Base-by-base conservation (phyloP, 2,888 invertebrate genomes). In the Drosophila bunnanda region DNA sequence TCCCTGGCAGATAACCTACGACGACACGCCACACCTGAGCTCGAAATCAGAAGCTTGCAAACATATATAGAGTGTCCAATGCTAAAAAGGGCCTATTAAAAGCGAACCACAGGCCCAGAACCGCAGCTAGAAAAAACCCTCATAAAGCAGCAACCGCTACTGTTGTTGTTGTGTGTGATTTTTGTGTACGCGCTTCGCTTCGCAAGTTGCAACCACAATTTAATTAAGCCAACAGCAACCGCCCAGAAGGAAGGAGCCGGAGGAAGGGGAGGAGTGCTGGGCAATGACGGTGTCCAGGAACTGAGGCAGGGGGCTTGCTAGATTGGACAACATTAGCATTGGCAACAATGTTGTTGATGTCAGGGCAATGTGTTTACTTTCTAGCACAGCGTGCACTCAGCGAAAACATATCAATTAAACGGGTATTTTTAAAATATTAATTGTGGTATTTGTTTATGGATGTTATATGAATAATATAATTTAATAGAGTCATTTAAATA, bases 181-280 rank as follows among this genome's bases (percentile, higher is more conserved):
- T 65, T 85, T 88, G 85, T 85, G 89, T 85, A 89, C 83, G 86
- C 85, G 89, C 85, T 77, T 78, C 88, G 83, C 76, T 70, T 89
- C 88, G 88, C 85, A 88, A 88, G 72, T 78, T 80, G 83, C 82
- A 85, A 85, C 85, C 85, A 70, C 85, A 85, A 85, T 85, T 85
- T 85, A 85, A 85, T 85, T 85, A 85, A 85, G 89, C 85, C 89
- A 89, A 86, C 89, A 84, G 78, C 82, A 79, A 73, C 84, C 85
- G 64, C 52, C 67, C 59, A 73, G 72, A 60, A 76, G 76, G 75
- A 38, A 15, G 34, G 39, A 53, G 34, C 43, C 38, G 22, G 13
- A 4, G 13, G 43, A 1, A 4, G 15, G 46, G 46, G 50, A 25
- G 25, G 25, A 4, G 25, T 25, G 32, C 50, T 50, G 2, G 32